Conservation (phyloP, 2,113 vertebrate species). For the Nettapus auritus region DNA sequence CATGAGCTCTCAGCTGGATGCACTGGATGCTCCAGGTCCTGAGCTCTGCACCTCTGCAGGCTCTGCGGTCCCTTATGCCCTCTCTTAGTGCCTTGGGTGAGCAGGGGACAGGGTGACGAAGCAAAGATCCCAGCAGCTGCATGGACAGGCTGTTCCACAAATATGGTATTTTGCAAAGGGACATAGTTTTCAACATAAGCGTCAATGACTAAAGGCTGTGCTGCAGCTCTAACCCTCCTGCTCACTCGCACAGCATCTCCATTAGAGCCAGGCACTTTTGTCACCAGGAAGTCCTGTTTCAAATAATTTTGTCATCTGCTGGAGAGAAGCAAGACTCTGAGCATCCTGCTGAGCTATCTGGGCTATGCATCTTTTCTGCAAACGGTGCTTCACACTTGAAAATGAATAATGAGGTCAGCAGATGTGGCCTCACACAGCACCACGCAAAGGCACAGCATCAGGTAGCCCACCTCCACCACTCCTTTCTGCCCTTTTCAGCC, state of each 20-base stretch:
- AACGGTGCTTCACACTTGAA: background rate
- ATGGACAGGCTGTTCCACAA: background rate
- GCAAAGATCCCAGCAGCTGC: background rate
- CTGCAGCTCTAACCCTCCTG: background rate
- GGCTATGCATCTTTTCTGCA: background rate
- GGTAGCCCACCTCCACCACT: background rate
- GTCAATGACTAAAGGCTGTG: background rate
- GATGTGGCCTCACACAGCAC: fast-evolving
- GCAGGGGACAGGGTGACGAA: background rate
- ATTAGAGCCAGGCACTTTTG: background rate
- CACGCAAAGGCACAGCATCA: background rate
- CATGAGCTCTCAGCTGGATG: background rate
- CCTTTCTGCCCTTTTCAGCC: background rate
- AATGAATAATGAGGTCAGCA: background rate
- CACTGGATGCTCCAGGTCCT: background rate
- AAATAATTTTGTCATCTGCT: background rate
- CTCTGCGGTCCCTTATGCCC: background rate
- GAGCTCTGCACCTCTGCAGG: background rate
- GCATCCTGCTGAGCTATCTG: background rate
- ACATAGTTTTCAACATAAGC: background rate
- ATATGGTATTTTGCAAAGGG: background rate
- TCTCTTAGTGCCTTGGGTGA: background rate
- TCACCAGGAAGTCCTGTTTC: background rate
- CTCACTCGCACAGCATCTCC: background rate
- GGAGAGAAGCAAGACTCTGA: background rate